phyloP scores from a whole-genome alignment of 2,888 invertebrate genomes.

The Archips xylosteana region DNA sequence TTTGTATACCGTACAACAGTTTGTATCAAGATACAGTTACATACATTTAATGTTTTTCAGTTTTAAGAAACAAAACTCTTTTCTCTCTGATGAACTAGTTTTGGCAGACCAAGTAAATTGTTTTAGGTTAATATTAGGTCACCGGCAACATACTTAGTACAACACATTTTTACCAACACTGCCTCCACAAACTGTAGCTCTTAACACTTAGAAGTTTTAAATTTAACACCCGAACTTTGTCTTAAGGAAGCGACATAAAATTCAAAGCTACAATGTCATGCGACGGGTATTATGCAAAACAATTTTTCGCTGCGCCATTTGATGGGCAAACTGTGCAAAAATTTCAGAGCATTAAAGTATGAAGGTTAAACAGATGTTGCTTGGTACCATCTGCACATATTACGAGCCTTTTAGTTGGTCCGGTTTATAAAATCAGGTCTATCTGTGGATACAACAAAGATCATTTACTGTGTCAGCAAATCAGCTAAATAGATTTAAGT shows the following conservation, averaged over 20 bases:
- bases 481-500: neutral
- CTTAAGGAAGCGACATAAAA: conserved; percentile 42
- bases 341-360: conserved; percentile 7
- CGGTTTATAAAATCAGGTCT: neutral
- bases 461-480: neutral
- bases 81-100: neutral
- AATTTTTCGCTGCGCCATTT: conserved; percentile 43
- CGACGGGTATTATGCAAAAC: conserved; percentile 44
- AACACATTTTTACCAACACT: conserved; percentile 34
- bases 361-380: conserved; percentile 13
- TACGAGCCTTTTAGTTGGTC: neutral
- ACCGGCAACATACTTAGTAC: conserved; percentile 25
- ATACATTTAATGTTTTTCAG: neutral
- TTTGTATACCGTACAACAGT: neutral
- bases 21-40: neutral
- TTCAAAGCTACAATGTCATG: conserved; percentile 45
- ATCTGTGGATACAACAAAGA: neutral
- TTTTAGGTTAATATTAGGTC: conserved; percentile 17
- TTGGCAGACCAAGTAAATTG: neutral
- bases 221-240: conserved; percentile 43
- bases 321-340: conserved; percentile 40
- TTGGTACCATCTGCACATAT: conserved; percentile 1
- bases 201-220: conserved; percentile 41
- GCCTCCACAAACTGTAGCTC: conserved; percentile 30
- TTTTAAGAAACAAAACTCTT: neutral